phyloP scores from a whole-genome alignment of 92 coral and sea anemone genomes.

The Porites divaricata region DNA sequence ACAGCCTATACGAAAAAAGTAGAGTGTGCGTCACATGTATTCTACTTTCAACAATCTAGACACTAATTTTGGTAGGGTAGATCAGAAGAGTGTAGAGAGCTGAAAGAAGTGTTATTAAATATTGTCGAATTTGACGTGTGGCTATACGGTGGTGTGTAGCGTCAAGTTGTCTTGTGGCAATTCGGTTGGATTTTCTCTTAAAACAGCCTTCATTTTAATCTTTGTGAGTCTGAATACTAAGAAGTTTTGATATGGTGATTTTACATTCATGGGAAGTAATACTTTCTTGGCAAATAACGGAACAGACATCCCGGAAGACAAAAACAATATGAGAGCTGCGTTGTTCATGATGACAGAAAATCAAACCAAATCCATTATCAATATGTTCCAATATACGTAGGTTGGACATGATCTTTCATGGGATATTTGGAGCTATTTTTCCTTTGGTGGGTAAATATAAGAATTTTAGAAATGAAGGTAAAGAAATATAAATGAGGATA shows the following conservation, averaged over 20 bases:
- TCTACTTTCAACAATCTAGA: neutral
- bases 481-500: too few species aligned
- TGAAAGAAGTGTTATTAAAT: neutral
- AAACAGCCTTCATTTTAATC: neutral
- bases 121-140: slow-evolving; percentile 9
- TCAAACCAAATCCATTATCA: neutral
- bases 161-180: slow-evolving; percentile 11
- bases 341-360: neutral
- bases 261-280: too few species aligned
- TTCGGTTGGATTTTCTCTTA: neutral
- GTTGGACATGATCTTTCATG: neutral
- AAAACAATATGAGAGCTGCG: neutral
- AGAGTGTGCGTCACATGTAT: neutral
- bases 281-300: neutral
- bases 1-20: too few species aligned
- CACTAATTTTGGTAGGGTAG: neutral
- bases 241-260: neutral
- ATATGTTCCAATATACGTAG: neutral
- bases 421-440: too few species aligned
- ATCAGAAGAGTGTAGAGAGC: neutral
- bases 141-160: neutral
- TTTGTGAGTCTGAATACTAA: neutral
- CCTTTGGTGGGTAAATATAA: too few species aligned
- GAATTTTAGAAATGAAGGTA: neutral
- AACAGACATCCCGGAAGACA: neutral